These are phyloP conservation scores for Eupithecia subumbrata DNA, from an alignment of 2,888 invertebrate genomes.

Conservation along the genomic window DNA sequence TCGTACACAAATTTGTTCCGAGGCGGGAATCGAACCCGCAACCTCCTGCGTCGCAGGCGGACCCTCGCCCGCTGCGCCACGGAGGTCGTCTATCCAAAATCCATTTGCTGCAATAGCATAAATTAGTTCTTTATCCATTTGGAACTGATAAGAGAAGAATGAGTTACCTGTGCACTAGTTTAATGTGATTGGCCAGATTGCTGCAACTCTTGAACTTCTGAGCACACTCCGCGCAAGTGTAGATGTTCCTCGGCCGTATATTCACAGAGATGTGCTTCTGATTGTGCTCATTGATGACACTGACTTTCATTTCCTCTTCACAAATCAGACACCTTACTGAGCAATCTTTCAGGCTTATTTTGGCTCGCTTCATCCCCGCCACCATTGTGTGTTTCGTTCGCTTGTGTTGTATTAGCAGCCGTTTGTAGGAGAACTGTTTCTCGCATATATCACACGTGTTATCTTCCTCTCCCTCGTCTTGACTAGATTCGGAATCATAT, in stretches of 20 bases:
- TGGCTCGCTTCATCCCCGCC: constrained; percentile 73
- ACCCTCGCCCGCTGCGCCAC: too few relatives aligned
- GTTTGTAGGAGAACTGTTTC: constrained; percentile 76
- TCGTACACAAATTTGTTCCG: too few relatives aligned
- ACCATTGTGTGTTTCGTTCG: constrained; percentile 76
- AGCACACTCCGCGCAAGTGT: constrained; percentile 75
- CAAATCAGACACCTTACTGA: constrained; percentile 76
- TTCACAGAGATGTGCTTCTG: constrained; percentile 70
- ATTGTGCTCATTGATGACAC: constrained; percentile 74
- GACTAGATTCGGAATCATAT: constrained; percentile 73
- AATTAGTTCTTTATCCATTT: background rate
- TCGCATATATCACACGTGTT: constrained; percentile 80
- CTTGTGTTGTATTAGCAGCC: constrained; percentile 73
- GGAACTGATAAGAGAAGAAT: background rate
- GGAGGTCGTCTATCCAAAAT: background rate
- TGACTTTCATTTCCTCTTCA: constrained; percentile 76
- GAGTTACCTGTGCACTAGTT: constrained; percentile 67
- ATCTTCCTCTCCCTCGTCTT: constrained; percentile 72
- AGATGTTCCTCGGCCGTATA: constrained; percentile 74
- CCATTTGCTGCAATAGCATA: background rate
- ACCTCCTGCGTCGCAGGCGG: too few relatives aligned
- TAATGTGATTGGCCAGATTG: constrained; percentile 72
- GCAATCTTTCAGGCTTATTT: constrained; percentile 74
- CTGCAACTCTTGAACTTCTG: constrained; percentile 75
- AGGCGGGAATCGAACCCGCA: too few relatives aligned